These are phyloP conservation scores for Anser brachyrhynchus DNA, from an alignment of 2,113 vertebrate genomes.

Conservation along the genomic window DNA sequence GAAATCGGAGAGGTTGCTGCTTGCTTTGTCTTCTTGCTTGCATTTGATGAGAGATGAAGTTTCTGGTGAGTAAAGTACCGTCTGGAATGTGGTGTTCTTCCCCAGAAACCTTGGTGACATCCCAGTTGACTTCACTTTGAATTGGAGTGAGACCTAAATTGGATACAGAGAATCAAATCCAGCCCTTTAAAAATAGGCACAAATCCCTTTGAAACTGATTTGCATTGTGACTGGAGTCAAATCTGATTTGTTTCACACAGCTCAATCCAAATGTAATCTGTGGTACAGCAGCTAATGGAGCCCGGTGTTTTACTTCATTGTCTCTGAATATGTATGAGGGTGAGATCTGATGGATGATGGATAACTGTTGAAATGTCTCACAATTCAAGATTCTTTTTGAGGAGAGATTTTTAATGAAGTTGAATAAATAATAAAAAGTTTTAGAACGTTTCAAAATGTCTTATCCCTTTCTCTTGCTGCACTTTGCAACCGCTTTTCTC, in stretches of 20 bases:
- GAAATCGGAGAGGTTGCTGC: neutral
- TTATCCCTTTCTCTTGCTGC: neutral
- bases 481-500: neutral
- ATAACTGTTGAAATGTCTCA: neutral
- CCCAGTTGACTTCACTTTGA: neutral
- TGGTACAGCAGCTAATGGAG: neutral
- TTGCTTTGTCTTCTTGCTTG: neutral
- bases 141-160: neutral
- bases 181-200: neutral
- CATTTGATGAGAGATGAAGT: neutral
- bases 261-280: neutral
- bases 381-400: neutral
- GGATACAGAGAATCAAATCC: neutral
- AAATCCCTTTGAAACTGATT: neutral
- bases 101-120: neutral
- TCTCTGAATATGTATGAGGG: neutral
- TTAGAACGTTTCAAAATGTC: neutral
- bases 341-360: neutral
- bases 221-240: neutral
- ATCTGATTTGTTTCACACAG: neutral
- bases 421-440: neutral
- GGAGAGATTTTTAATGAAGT: neutral
- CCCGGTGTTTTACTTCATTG: neutral
- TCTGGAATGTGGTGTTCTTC: neutral
- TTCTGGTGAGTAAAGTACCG: neutral